phyloP scores from a whole-genome alignment of 2,797 vertebrate genomes.

The Hephaestus fuliginosus region DNA sequence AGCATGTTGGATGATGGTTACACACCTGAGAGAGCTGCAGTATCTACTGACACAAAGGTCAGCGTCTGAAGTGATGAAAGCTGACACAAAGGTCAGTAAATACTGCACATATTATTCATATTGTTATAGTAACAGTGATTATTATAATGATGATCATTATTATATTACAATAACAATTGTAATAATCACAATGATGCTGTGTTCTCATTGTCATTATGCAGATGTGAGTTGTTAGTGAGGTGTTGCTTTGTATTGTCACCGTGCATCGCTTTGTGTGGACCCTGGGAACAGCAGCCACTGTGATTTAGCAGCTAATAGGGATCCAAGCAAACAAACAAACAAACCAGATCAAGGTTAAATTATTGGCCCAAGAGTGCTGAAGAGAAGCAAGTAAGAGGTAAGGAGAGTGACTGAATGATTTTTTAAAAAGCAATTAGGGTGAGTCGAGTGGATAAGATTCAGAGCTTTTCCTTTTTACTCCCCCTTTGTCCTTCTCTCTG shows the following conservation, averaged over 20 bases:
- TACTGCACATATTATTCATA: background rate
- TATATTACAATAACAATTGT: background rate
- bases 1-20: background rate
- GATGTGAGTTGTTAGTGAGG: background rate
- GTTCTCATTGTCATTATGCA: background rate
- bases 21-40: background rate
- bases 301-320: background rate
- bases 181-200: background rate
- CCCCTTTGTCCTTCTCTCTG: background rate
- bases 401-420: background rate
- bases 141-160: background rate
- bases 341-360: background rate
- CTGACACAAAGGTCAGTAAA: background rate
- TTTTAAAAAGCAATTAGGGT: background rate
- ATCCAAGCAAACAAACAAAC: background rate
- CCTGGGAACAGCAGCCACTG: background rate
- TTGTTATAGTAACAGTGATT: background rate
- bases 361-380: background rate
- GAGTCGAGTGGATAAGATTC: conserved; percentile 25
- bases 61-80: background rate
- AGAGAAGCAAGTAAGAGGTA: background rate
- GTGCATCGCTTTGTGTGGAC: background rate
- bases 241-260: background rate
- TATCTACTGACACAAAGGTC: background rate
- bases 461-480: background rate